phyloP scores from a whole-genome alignment of 2,888 invertebrate species.

The Sepioteuthis lessoniana region DNA sequence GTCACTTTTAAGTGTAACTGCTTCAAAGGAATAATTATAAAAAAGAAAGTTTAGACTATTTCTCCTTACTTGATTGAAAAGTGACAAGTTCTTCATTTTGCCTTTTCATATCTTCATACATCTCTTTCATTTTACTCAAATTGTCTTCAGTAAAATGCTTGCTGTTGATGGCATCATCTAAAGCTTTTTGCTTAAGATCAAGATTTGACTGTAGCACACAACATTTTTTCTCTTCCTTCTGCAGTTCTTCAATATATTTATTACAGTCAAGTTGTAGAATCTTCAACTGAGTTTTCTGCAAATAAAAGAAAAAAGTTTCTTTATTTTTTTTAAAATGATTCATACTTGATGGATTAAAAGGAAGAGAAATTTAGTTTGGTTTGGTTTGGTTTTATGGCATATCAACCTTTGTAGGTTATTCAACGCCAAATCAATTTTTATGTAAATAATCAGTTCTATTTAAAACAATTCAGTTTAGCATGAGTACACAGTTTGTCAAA shows the following conservation, averaged over 20 bases:
- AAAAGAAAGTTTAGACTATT: neutral
- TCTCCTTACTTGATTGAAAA: neutral
- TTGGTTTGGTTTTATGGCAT: no score
- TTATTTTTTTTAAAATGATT: neutral
- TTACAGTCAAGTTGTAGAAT: neutral
- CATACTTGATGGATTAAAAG: no score
- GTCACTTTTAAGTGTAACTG: no score
- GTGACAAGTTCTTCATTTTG: conserved; percentile 18
- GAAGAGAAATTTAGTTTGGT: no score
- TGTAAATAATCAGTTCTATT: no score
- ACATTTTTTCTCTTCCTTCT: conserved; percentile 25
- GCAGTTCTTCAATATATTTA: neutral
- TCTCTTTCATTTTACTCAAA: conserved; percentile 35
- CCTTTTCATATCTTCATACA: conserved; percentile 41
- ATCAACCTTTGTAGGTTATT: no score
- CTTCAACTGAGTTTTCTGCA: conserved; percentile 37
- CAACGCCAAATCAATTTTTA: no score
- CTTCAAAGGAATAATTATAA: no score
- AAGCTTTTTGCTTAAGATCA: conserved; percentile 8
- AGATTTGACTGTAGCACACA: neutral
- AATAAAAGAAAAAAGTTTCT: neutral
- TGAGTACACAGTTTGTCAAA: no score
- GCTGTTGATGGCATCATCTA: neutral
- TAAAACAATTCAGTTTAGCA: no score
- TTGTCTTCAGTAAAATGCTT: conserved; percentile 39